phyloP scores from a whole-genome alignment of 2,797 vertebrate genomes.

The Sebastes taczanowskii region DNA sequence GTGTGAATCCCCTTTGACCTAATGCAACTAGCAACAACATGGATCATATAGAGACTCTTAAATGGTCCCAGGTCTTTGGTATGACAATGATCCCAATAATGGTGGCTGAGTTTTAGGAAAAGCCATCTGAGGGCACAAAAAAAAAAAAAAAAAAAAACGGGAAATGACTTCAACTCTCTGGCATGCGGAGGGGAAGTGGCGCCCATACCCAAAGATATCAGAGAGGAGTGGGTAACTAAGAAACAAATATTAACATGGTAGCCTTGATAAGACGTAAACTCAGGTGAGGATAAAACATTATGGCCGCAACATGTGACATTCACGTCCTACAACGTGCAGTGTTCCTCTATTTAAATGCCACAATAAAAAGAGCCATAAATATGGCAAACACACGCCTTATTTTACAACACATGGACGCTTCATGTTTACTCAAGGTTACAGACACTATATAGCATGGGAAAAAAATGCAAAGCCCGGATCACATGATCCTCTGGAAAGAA shows the following conservation, averaged over 20 bases:
- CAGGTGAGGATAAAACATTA: not conserved
- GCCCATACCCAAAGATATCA: constrained; percentile 38
- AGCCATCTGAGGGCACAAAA: constrained; percentile 45
- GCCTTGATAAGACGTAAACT: not conserved
- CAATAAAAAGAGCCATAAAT: constrained; percentile 48
- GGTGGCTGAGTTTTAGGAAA: constrained; percentile 6
- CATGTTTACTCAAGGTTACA: constrained; percentile 28
- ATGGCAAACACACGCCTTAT: constrained; percentile 16
- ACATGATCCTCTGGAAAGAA: not conserved
- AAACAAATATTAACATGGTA: not conserved
- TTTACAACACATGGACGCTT: not conserved
- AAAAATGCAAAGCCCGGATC: not conserved
- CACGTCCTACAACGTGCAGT: not conserved
- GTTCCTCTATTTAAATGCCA: not conserved
- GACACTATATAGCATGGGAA: not conserved
- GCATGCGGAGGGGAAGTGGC: constrained; percentile 69
- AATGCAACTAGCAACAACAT: not conserved
- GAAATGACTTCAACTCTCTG: constrained; percentile 74
- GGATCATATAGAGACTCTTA: not conserved
- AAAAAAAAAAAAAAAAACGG: constrained; percentile 40
- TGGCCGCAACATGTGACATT: not conserved
- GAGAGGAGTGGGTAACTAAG: not conserved
- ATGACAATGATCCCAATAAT: not conserved
- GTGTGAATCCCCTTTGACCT: not conserved
- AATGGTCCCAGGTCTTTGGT: not conserved